phyloP scores from a whole-genome alignment of 2,797 vertebrate genomes.

The Mormyrops attenuatus region DNA sequence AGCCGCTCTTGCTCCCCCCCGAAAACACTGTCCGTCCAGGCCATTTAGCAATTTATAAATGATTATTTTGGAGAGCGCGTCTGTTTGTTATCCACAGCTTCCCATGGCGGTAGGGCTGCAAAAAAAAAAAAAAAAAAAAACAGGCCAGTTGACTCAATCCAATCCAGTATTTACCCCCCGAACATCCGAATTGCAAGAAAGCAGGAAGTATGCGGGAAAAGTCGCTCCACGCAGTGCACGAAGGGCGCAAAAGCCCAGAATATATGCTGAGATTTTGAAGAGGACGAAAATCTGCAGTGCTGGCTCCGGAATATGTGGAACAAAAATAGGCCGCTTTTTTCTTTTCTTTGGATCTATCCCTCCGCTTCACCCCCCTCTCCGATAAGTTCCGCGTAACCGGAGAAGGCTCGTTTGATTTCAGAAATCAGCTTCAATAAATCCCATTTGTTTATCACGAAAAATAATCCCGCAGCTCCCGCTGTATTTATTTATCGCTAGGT shows the following conservation, averaged over 20 bases:
- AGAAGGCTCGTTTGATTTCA: neutral
- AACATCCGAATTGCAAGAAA: neutral
- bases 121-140: conserved; percentile 50
- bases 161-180: neutral
- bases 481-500: conserved; percentile 42
- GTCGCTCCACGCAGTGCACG: neutral
- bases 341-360: conserved; percentile 33
- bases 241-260: conserved; percentile 22
- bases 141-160: conserved; percentile 50
- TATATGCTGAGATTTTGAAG: conserved; percentile 46
- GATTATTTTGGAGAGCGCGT: conserved; percentile 37
- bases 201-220: conserved; percentile 22
- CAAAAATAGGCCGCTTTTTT: conserved; percentile 62
- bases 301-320: conserved; percentile 51
- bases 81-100: conserved; percentile 62
- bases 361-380: conserved; percentile 30
- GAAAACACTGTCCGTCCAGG: conserved; percentile 23
- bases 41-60: conserved; percentile 22
- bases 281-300: conserved; percentile 42
- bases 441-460: neutral
- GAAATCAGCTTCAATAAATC: conserved; percentile 18
- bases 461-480: conserved; percentile 27
- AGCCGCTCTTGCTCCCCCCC: conserved; percentile 24
- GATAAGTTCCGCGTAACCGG: conserved; percentile 30
- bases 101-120: conserved; percentile 55